Base-by-base conservation (phyloP, 1,140 invertebrate genomes). In the Battus philenor region DNA sequence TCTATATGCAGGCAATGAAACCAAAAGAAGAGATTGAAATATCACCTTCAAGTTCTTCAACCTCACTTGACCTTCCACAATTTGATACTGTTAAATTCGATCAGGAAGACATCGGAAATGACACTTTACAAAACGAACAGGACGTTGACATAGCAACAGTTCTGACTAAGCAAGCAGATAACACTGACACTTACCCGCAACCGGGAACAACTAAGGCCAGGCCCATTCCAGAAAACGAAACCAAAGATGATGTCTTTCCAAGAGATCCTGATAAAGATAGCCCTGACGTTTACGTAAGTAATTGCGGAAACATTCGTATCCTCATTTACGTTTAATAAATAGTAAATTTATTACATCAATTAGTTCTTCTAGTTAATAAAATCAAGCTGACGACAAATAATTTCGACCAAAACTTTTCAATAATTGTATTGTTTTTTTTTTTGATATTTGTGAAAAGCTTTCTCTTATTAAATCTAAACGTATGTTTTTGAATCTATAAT, bases 181-280 rank as follows among this genome's bases (percentile, higher is more conserved):
- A 51, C 17, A 31, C 52, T 1, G 50, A 67, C 8, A 46, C 43
- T 3, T 44, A 44, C 1, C 58, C 54, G 3, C 41, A 63, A n/a
- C 61, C 69, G 2, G 61, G 64, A 5, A 63, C 63, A 0, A 64
- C 39, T 5, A 73, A 66, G 41, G 55, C 69, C 1, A 68, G 78
- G 18, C 80, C 80, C 8, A 82, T 84, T 5, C 76, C 80, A 1
- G 64, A 66, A 17, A 36, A 64, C 29, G 49, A 64, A 0, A 52
- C 44, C 2, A n/a, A 16, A 30, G 67, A 52, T 10, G 47, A 66
- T 4, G 39, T 57, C 2, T 6, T 69, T 0, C 80, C 75, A 0
- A 54, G 57, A 18, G 76, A 85, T 31, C 80, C 78, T 12, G 73
- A 85, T 59, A 62, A 74, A 30, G 78, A 82, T 36, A 79, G 53